Evolutionary conservation across 2,113 vertebrate genomes (phyloP), one percentile per base, ranked within the genome.

Genomic region (Tetrao urogallus): DNA sequence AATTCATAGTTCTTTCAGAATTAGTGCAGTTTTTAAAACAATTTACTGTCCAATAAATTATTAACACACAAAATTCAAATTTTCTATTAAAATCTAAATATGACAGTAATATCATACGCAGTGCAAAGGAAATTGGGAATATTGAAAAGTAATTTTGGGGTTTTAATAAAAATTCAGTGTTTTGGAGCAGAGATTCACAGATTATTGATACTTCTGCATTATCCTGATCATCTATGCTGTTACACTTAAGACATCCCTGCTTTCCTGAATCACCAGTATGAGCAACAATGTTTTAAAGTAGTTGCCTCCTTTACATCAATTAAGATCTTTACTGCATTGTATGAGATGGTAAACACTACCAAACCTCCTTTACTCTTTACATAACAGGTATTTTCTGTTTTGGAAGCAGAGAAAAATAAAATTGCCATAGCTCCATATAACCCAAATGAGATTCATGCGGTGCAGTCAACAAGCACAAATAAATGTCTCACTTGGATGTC

Each of bases 21-120:
- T 91, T 90, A 96, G 96, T 90, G 50, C 43, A 50, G 13, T 32
- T 97, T 96, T 93, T 90, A 89, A 92, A 91, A 66, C 32, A 77
- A 57, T 65, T 73, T 90, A 20, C 12, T 57, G 22, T 81, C 83
- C 42, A 70, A 89, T 63, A 84, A 82, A 89, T 22, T 88, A 82
- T 87, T 95, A 92, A 13, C 38, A 69, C 15, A 90, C 13, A 16
- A 38, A 38, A 38, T 38, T 10, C 88, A 69, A 40, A 79, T 34
- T 88, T 82, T 93, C 54, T 50, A 79, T 58, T 84, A 79, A 83
- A 92, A 89, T 56, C 8, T 67, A 61, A 81, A 80, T 21, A 73
- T 61, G 64, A 48, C 16, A 34, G 22, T 84, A 80, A 76, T 52
- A 43, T 42, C 18, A 74, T 17, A 69, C 25, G 69, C 16, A 63